These are phyloP conservation scores for Chorisops tibialis DNA, from an alignment of 2,888 invertebrate species.

Conservation along the genomic window DNA sequence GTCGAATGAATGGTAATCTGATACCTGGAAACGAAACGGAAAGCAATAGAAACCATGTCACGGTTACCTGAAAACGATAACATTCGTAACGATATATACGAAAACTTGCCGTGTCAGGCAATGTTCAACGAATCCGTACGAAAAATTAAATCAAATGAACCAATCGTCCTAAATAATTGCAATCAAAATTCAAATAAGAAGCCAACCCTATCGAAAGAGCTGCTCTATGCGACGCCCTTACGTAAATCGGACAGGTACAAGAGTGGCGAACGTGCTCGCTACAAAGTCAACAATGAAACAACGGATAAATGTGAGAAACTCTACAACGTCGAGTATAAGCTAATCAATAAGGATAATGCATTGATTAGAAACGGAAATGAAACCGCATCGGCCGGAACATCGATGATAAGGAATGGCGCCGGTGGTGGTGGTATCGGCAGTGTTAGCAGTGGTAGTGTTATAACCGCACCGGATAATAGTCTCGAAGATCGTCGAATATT, in stretches of 20 bases:
- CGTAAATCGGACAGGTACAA: constrained; percentile 52
- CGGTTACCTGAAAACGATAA: constrained; percentile 52
- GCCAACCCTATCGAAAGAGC: constrained; percentile 46
- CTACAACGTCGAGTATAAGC: constrained; percentile 44
- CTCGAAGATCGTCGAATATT: constrained; percentile 51
- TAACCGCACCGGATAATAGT: constrained; percentile 11
- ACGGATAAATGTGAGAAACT: constrained; percentile 39
- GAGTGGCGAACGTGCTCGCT: constrained; percentile 44
- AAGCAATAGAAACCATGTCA: constrained; percentile 42
- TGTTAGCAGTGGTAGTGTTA: constrained; percentile 27
- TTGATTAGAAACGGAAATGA: constrained; percentile 43
- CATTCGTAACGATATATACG: constrained; percentile 52
- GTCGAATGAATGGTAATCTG: no score
- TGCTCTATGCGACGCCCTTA: constrained; percentile 51
- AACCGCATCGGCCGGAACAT: not conserved
- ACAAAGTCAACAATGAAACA: constrained; percentile 32
- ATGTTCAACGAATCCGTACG: constrained; percentile 52
- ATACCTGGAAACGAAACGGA: not conserved
- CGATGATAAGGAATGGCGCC: constrained; percentile 38
- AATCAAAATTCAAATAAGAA: constrained; percentile 38
- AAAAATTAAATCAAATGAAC: constrained; percentile 43
- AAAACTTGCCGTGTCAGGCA: constrained; percentile 51
- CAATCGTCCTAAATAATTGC: constrained; percentile 40
- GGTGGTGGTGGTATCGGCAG: constrained; percentile 35
- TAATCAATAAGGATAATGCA: constrained; percentile 44